Evolutionary conservation across 2,888 invertebrate species (phyloP), one percentile per base, ranked within the genome.

Genomic region (Nezara viridula): DNA sequence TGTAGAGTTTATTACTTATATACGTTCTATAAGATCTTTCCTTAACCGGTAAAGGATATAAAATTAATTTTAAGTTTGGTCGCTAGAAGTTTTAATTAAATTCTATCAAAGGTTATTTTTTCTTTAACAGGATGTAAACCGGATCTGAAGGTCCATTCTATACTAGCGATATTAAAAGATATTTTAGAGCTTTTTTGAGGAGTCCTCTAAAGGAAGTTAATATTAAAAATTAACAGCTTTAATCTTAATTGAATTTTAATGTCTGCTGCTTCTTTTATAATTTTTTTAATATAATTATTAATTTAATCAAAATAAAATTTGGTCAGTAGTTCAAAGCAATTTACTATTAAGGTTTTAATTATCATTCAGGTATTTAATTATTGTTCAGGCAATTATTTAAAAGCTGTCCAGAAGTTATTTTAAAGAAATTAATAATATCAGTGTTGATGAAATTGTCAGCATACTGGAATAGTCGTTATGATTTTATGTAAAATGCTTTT

Each of bases 1-100:
- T n/a, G 12, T 9, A 60, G 12, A 60, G 27, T 60, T 60, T 60
- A 60, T 60, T 60, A 27, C 2, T 60, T 60, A 14, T 3, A 5
- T 27, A 32, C 32, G 27, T 60, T 60, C 60, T 60, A 32, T 60
- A 60, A 14, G 60, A 16, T 16, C 24, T 3, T 77, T 24, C n/a
- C n/a, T n/a, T 44, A 10, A 81, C 81, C 81, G 81, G 14, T 81
- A 47, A 81, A 81, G 40, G 40, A n/a, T 47, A 44, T 81, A 44
- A 47, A 81, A 81, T n/a, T 44, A 81, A 81, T 81, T 81, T 81
- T 81, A 81, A 81, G 81, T 81, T 81, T 19, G 44, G 81, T 44
- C 44, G 12, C 44, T 44, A n/a, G 44, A 81, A 81, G 37, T 81
- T 81, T 81, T 81, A 81, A 81, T 81, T 81, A 81, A 81, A 81